These are phyloP conservation scores for Delia radicum DNA, from an alignment of 1,140 invertebrate genomes.

Conservation along the genomic window DNA sequence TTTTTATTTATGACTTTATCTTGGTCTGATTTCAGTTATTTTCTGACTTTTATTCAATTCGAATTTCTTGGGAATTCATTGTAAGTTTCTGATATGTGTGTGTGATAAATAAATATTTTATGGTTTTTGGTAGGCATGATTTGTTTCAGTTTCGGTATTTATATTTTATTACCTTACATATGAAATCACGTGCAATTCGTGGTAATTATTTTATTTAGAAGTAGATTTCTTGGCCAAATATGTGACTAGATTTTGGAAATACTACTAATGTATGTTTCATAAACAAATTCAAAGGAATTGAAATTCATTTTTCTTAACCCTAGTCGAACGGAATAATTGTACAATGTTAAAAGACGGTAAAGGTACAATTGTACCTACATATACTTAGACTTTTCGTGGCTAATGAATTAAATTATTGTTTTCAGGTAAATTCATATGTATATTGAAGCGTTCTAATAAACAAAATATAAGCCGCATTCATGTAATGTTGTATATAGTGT, in stretches of 20 bases:
- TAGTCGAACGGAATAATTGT: too few relatives aligned
- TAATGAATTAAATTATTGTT: too few relatives aligned
- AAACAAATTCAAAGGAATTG: too few relatives aligned
- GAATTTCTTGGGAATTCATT: not conserved
- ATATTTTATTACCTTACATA: not conserved
- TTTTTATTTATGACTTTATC: not conserved
- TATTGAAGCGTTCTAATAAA: too few relatives aligned
- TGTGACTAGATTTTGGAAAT: not conserved
- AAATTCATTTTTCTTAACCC: too few relatives aligned
- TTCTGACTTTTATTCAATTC: not conserved
- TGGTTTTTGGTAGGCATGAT: not conserved
- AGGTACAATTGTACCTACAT: too few relatives aligned
- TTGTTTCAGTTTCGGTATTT: not conserved
- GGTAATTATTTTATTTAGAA: not conserved
- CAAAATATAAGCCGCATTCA: too few relatives aligned
- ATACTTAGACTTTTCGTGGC: too few relatives aligned
- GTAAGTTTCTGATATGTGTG: not conserved
- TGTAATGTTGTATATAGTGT: too few relatives aligned
- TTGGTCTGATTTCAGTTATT: not conserved
- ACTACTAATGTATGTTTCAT: not conserved
- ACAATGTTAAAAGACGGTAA: too few relatives aligned
- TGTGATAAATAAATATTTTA: not conserved
- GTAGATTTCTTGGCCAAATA: not conserved
- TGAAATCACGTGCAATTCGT: slow-evolving; percentile 1
- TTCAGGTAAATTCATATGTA: too few relatives aligned